Conservation (phyloP, 2,113 vertebrate genomes). For the Xenopus borealis region DNA sequence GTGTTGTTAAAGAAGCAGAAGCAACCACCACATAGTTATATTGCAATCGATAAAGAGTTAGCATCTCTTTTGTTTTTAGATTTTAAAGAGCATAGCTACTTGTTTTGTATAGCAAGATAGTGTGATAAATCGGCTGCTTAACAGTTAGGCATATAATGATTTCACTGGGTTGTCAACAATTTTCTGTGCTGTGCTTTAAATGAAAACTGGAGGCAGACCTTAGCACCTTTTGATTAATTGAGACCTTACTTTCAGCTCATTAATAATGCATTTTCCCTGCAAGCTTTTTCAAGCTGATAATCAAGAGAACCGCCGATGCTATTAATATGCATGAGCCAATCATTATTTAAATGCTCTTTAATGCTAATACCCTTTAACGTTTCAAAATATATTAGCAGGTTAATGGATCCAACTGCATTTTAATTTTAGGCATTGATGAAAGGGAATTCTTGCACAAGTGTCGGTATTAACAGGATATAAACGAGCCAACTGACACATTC, state of each 20-base stretch:
- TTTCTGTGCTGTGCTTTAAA: not conserved
- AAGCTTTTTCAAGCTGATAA: not conserved
- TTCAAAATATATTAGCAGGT: not conserved
- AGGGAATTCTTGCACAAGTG: not conserved
- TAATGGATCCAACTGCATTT: not conserved
- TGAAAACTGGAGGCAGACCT: not conserved
- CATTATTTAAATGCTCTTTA: slow-evolving; percentile 9
- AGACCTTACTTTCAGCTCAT: not conserved
- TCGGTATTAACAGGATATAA: not conserved
- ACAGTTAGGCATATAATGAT: not conserved
- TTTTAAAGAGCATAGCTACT: too few relatives aligned
- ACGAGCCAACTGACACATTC: not conserved
- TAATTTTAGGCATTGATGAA: not conserved
- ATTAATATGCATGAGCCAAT: slow-evolving; percentile 1
- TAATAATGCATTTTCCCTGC: not conserved
- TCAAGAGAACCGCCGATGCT: not conserved
- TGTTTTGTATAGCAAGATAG: not conserved
- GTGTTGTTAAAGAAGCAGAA: too few relatives aligned
- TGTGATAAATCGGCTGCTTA: not conserved
- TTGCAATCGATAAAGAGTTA: too few relatives aligned
- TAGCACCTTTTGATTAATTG: not conserved
- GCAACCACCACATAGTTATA: too few relatives aligned
- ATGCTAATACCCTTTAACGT: not conserved
- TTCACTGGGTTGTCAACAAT: not conserved
- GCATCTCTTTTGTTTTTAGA: too few relatives aligned